Percentiles rank a stretch among this genome's conserved stretches.
Evolutionary conservation across 2,113 vertebrate species (phyloP).

Genomic region (Notarius quadriscutis): DNA sequence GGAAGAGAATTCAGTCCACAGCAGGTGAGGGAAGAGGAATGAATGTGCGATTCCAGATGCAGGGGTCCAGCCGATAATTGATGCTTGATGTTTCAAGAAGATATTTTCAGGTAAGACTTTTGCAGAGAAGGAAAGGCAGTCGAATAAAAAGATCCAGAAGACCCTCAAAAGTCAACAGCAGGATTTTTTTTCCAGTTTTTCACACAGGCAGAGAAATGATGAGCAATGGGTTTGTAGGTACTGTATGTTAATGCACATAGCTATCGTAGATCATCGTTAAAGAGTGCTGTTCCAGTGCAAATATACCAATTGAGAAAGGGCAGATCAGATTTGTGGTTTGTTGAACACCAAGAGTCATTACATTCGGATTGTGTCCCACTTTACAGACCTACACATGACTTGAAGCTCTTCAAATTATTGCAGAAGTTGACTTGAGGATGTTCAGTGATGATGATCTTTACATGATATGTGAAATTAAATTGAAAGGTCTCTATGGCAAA

Average conservation of each 20-base stretch:
- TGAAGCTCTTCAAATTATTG: slow-evolving; percentile 2
- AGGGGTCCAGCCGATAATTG: not conserved
- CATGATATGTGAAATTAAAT: slow-evolving; percentile 10
- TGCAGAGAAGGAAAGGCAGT: not conserved
- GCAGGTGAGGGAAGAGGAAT: slow-evolving; percentile 50
- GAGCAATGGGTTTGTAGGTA: slow-evolving; percentile 23
- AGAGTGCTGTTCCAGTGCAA: slow-evolving; percentile 49
- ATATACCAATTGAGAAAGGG: slow-evolving; percentile 53
- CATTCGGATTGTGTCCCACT: slow-evolving; percentile 11
- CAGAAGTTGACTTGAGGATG: not conserved
- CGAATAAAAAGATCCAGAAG: slow-evolving; percentile 8
- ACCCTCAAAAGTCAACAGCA: slow-evolving; percentile 11
- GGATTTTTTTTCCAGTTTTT: slow-evolving; percentile 1
- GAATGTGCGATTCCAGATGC: not conserved
- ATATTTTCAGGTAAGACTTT: slow-evolving; percentile 53
- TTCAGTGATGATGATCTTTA: not conserved
- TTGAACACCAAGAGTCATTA: slow-evolving; percentile 27
- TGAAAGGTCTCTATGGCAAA: slow-evolving; percentile 18
- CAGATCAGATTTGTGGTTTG: slow-evolving; percentile 42
- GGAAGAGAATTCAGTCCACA: slow-evolving; percentile 52
- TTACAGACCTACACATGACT: slow-evolving; percentile 41
- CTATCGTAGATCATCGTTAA: slow-evolving; percentile 35
- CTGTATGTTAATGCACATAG: slow-evolving; percentile 37
- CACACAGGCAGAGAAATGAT: slow-evolving; percentile 1
- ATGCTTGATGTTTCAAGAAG: not conserved